Conservation (phyloP, 2,113 vertebrate genomes). For the Micronisus gabar region DNA sequence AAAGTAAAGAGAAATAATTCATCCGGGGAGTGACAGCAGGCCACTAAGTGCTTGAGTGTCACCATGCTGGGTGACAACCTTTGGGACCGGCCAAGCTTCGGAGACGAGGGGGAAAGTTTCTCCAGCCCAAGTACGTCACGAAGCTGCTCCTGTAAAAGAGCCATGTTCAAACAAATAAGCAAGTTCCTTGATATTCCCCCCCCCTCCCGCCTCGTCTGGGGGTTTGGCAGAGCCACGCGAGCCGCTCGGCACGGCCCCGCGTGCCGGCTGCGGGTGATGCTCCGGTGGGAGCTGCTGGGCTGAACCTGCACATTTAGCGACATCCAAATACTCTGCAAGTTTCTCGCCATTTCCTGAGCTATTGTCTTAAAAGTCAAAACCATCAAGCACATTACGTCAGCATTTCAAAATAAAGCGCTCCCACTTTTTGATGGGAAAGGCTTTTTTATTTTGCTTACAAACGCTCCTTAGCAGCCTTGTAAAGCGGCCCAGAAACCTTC, state of each 20-base stretch:
- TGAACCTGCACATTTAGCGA: background rate
- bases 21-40: background rate
- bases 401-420: accelerated
- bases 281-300: background rate
- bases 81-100: accelerated
- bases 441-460: background rate
- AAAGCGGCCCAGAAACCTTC: accelerated
- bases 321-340: background rate
- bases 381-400: accelerated
- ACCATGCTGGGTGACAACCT: background rate
- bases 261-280: background rate
- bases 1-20: background rate
- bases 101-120: background rate
- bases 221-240: background rate
- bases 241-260: accelerated
- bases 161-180: accelerated
- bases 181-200: background rate
- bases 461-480: accelerated
- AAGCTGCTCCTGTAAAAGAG: background rate
- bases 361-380: background rate
- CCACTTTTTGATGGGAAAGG: background rate
- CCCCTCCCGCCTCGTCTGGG: accelerated
- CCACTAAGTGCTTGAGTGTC: conserved; percentile 32
- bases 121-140: accelerated
- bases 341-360: background rate